These are phyloP conservation scores for Quadriops clusia DNA, from an alignment of 2,888 invertebrate species.

Conservation along the genomic window DNA sequence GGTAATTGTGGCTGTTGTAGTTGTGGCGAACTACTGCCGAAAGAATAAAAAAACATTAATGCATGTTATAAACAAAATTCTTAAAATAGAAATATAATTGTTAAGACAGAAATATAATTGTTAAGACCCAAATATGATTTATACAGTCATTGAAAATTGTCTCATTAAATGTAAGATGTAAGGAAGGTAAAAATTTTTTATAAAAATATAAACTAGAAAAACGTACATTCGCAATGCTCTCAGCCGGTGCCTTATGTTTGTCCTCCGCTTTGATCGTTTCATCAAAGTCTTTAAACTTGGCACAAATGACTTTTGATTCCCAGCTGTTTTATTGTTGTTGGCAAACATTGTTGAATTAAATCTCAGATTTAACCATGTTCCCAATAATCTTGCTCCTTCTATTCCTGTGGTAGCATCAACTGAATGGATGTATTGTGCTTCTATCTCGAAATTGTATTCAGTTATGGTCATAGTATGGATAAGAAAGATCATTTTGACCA, in stretches of 20 bases:
- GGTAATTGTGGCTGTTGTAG: no score
- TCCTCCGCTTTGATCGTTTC: no score
- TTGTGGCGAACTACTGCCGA: no score
- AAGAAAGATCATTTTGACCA: constrained; percentile 27
- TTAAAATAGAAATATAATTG: no score
- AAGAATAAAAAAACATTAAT: no score
- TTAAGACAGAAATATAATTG: no score
- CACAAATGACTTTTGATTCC: constrained; percentile 21
- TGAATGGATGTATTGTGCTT: constrained; percentile 37
- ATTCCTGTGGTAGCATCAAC: constrained; percentile 21
- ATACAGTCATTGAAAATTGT: no score
- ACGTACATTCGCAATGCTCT: constrained; percentile 34
- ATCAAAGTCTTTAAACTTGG: constrained; percentile 27
- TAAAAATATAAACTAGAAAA: constrained; percentile 1
- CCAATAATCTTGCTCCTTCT: constrained; percentile 25
- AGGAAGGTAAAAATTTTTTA: not conserved
- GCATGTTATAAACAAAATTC: no score
- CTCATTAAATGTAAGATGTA: no score
- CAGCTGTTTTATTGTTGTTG: constrained; percentile 24
- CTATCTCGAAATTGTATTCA: constrained; percentile 33
- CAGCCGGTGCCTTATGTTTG: constrained; percentile 31
- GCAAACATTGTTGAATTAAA: constrained; percentile 23
- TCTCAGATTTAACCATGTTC: constrained; percentile 26
- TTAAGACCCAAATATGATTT: no score
- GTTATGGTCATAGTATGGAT: constrained; percentile 39